Evolutionary conservation across 2,113 vertebrate genomes (phyloP), one percentile per base, ranked within the genome.

Genomic region (Crotalus viridis): DNA sequence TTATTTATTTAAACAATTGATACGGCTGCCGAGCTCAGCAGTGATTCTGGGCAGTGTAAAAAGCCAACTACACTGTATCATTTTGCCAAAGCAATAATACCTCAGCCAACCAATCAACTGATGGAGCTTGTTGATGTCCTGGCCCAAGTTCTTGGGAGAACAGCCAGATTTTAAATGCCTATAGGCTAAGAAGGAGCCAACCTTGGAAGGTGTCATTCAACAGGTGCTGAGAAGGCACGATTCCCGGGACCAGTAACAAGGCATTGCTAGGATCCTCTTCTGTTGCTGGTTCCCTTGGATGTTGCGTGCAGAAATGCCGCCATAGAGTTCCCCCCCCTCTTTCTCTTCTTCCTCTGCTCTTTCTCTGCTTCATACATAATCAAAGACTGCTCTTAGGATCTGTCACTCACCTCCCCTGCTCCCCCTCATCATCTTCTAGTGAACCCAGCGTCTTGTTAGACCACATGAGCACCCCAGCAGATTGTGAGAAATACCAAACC

Each of bases 211-310:
- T 81, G 69, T 17, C 33, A 74, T 39, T 81, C 69, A 39, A 81
- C n/a, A 74, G n/a, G 69, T 39, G n/a, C n/a, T 81, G 69, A 81
- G 33, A 39, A 81, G 15, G 2, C n/a, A 81, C 1, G 15, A 39
- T 81, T 81, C 2, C 69, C 8, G 69, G 69, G n/a, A 19, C n/a
- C 17, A 1, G 33, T 81, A 39, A 81, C 2, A 39, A 39, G n/a
- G 13, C n/a, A 81, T 39, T 39, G 15, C n/a, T 39, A 99, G 98
- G 97, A 98, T 99, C 96, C 98, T 99, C 94, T 99, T 99, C 97
- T 98, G 99, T 96, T 99, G 98, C 95, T 99, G 98, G 98, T 99
- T 99, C 91, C 98, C 98, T 3, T 99, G 98, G 99, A 99, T 99
- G 98, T 98, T 99, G 89, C 98, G 98, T 52, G 98, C 98, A 0